phyloP scores from a whole-genome alignment of 2,888 invertebrate genomes.

The Spodoptera picta region DNA sequence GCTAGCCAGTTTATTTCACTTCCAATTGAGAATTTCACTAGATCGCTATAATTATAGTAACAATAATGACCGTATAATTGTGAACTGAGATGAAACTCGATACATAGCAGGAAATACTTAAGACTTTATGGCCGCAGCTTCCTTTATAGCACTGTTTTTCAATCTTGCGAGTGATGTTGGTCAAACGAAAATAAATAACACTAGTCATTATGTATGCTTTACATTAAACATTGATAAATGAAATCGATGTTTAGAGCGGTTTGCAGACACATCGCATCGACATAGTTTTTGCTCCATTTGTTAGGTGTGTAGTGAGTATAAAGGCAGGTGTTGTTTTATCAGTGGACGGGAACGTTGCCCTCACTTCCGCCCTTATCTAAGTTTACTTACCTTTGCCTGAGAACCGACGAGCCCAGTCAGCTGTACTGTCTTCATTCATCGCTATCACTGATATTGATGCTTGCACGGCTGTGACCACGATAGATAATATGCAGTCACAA shows the following conservation, averaged over 20 bases:
- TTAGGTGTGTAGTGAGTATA: slow-evolving; percentile 58
- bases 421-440: slow-evolving; percentile 61
- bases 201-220: slow-evolving; percentile 14
- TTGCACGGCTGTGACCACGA: slow-evolving; percentile 12
- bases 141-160: slow-evolving; percentile 26
- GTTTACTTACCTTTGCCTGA: slow-evolving; percentile 82
- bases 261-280: slow-evolving; percentile 28
- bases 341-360: slow-evolving; percentile 78
- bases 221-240: slow-evolving; percentile 26
- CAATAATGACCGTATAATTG: slow-evolving; percentile 38
- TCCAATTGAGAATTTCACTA: slow-evolving; percentile 5
- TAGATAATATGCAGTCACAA: slow-evolving; percentile 8
- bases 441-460: slow-evolving; percentile 24
- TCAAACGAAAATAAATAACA: slow-evolving; percentile 35
- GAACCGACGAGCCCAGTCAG: slow-evolving; percentile 73
- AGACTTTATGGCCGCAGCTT: slow-evolving; percentile 39
- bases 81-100: slow-evolving; percentile 22
- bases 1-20: slow-evolving; percentile 1
- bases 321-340: slow-evolving; percentile 80
- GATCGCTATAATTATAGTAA: slow-evolving; percentile 15
- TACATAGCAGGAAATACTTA: slow-evolving; percentile 40
- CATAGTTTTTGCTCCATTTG: slow-evolving; percentile 47
- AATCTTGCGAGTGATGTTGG: slow-evolving; percentile 21
- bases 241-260: slow-evolving; percentile 33
- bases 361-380: slow-evolving; percentile 85